Evolutionary conservation across 1,140 invertebrate genomes (phyloP).

Genomic region (Wiebesia pumilae): DNA sequence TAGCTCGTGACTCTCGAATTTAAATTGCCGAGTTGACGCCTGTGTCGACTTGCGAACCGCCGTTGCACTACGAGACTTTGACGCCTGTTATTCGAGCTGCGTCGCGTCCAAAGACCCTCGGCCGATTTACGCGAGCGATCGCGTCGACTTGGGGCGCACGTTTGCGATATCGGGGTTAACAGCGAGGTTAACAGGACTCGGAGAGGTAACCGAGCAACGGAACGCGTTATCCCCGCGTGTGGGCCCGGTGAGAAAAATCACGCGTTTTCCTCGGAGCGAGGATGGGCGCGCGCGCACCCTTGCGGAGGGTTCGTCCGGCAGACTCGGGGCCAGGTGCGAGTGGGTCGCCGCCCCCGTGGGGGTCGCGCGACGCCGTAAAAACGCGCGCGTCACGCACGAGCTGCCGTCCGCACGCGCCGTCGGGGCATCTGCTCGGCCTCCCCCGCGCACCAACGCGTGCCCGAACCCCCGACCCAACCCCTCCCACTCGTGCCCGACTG

Average conservation of each 20-base stretch:
- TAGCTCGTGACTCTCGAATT: neutral
- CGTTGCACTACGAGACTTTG: too few species aligned
- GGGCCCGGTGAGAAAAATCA: neutral
- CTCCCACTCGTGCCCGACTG: neutral
- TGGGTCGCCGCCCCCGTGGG: neutral
- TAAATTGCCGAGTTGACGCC: neutral
- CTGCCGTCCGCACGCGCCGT: slow-evolving; percentile 56
- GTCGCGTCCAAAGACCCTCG: too few species aligned
- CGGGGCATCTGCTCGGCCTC: slow-evolving; percentile 54
- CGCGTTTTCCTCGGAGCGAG: neutral
- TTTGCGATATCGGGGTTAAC: too few species aligned
- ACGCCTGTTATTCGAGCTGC: too few species aligned
- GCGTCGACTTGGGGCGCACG: too few species aligned
- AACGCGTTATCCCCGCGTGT: too few species aligned
- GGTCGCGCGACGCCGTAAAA: slow-evolving; percentile 13
- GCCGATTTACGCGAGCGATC: too few species aligned
- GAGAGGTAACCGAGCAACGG: too few species aligned
- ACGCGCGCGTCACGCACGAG: slow-evolving; percentile 24
- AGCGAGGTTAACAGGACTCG: too few species aligned
- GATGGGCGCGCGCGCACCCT: neutral
- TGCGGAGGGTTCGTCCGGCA: neutral
- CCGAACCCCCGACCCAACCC: too few species aligned
- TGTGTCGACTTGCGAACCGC: neutral
- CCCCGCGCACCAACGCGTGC: neutral
- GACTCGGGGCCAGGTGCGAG: neutral